These are phyloP conservation scores for Drosophila ananassae DNA, from an alignment of 1,140 invertebrate species.

Conservation along the genomic window DNA sequence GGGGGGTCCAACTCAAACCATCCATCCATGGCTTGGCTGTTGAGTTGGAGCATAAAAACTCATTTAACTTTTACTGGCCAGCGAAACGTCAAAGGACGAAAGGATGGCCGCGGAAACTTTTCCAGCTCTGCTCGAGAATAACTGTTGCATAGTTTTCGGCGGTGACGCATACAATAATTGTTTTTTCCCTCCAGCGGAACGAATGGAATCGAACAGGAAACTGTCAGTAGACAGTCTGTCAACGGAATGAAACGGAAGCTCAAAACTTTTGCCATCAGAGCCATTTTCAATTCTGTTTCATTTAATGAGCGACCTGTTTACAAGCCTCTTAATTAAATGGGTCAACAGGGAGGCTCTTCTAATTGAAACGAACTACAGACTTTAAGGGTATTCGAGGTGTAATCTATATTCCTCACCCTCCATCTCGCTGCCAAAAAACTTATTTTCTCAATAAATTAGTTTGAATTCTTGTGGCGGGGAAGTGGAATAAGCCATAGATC, in stretches of 20 bases:
- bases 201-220: background rate
- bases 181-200: constrained; percentile 17
- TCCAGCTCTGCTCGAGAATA: constrained; percentile 26
- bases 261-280: background rate
- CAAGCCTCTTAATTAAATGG: constrained; percentile 4
- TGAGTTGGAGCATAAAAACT: constrained; percentile 65
- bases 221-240: background rate
- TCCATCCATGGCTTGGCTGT: background rate
- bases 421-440: too few relatives aligned
- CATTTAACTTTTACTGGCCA: constrained; percentile 74
- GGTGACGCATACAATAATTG: constrained; percentile 73
- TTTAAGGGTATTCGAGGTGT: too few relatives aligned
- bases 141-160: constrained; percentile 73
- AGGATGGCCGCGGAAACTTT: constrained; percentile 42
- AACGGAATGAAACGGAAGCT: constrained; percentile 8
- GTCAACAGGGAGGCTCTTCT: background rate
- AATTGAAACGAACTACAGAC: background rate
- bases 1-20: too few relatives aligned
- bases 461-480: background rate
- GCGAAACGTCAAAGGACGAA: constrained; percentile 62
- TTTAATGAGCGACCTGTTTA: constrained; percentile 1
- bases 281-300: background rate
- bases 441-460: background rate
- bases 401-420: too few relatives aligned
- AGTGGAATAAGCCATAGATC: background rate